Evolutionary conservation across 2,113 vertebrate species (phyloP).

Genomic region (Leucosticte australis): DNA sequence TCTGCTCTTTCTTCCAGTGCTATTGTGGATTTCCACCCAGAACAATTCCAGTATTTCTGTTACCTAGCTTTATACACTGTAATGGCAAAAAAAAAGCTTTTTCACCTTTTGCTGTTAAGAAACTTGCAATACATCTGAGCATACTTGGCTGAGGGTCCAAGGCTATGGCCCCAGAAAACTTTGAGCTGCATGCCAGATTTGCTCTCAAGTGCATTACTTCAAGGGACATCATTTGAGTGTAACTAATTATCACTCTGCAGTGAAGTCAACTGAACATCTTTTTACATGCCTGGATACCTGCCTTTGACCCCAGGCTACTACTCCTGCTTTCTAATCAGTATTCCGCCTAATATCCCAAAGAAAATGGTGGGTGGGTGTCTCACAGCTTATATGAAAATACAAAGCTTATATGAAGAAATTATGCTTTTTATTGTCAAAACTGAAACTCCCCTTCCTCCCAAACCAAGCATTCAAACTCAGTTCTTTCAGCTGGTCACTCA

Average conservation of each 20-base stretch:
- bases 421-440: background rate
- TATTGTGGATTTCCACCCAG: background rate
- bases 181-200: background rate
- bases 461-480: background rate
- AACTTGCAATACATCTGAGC: background rate
- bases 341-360: background rate
- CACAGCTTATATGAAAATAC: background rate
- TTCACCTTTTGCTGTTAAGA: background rate
- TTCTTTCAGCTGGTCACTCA: background rate
- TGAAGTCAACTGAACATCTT: background rate
- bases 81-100: background rate
- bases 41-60: background rate
- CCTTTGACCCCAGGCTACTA: background rate
- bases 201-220: background rate
- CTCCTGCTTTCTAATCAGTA: background rate
- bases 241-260: background rate
- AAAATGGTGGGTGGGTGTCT: background rate
- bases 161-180: background rate
- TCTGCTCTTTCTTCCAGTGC: background rate
- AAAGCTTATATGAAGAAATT: background rate
- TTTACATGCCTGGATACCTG: background rate
- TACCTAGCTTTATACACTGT: background rate
- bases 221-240: background rate
- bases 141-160: background rate
- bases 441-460: background rate